These are phyloP conservation scores for Apodemus sylvaticus DNA, from an alignment of 2,113 vertebrate genomes.

Conservation along the genomic window DNA sequence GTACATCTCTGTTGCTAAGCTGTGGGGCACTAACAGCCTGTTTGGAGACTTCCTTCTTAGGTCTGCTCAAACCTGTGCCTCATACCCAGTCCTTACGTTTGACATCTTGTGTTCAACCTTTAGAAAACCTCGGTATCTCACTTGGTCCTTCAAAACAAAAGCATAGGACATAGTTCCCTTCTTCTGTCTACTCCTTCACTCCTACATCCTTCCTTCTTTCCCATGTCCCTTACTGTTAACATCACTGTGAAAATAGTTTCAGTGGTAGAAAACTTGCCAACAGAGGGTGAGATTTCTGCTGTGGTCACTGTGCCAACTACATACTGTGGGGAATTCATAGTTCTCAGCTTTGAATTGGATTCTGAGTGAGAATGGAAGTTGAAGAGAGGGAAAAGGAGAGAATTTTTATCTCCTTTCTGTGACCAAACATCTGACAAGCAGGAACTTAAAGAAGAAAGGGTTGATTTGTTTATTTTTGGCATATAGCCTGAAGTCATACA, in stretches of 20 bases:
- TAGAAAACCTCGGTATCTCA: not conserved
- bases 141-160: not conserved
- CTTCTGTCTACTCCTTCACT: not conserved
- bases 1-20: not conserved
- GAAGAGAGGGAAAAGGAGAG: not conserved
- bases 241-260: not conserved
- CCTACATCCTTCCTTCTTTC: not conserved
- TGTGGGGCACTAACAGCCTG: not conserved
- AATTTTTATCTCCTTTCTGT: not conserved
- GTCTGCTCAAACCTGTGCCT: not conserved
- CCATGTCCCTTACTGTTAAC: not conserved
- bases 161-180: not conserved
- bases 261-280: constrained; percentile 14
- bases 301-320: not conserved
- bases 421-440: not conserved
- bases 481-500: not conserved
- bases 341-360: constrained; percentile 24
- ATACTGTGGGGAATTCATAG: not conserved
- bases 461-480: not conserved
- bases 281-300: constrained; percentile 2
- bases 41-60: not conserved
- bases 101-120: not conserved
- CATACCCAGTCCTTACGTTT: not conserved
- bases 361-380: not conserved
- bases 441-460: not conserved